phyloP scores from a whole-genome alignment of 2,888 invertebrate species.

The Taphrorychus bicolor region DNA sequence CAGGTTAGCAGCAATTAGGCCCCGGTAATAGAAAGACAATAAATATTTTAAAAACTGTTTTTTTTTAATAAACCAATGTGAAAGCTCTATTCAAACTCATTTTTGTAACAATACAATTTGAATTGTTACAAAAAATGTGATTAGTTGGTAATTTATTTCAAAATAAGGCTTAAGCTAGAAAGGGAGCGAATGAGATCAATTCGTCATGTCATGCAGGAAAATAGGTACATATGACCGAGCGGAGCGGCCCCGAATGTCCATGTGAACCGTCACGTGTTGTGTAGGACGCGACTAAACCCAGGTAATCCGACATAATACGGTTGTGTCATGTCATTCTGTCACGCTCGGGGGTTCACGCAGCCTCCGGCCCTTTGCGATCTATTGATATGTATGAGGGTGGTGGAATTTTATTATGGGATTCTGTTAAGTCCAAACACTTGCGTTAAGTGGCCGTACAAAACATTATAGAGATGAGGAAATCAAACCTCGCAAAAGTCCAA shows the following conservation, averaged over 20 bases:
- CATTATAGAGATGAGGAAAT: slow-evolving; percentile 12
- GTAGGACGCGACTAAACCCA: slow-evolving; percentile 55
- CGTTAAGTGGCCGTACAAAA: slow-evolving; percentile 31
- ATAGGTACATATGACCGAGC: slow-evolving; percentile 22
- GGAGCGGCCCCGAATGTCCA: slow-evolving; percentile 11
- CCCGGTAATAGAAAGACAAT: too few relatives aligned
- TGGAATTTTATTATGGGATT: slow-evolving; percentile 39
- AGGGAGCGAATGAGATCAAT: slow-evolving; percentile 24
- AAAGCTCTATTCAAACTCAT: too few relatives aligned
- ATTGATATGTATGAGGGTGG: slow-evolving; percentile 37
- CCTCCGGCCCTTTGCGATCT: slow-evolving; percentile 23
- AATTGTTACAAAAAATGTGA: too few relatives aligned
- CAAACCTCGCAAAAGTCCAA: slow-evolving; percentile 1
- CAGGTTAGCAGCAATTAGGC: too few relatives aligned
- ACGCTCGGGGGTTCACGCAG: slow-evolving; percentile 45
- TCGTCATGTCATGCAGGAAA: slow-evolving; percentile 27
- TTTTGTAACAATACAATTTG: too few relatives aligned
- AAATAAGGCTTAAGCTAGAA: not conserved
- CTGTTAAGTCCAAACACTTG: slow-evolving; percentile 34
- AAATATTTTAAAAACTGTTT: too few relatives aligned
- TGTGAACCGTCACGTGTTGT: slow-evolving; percentile 40
- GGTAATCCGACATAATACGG: slow-evolving; percentile 59
- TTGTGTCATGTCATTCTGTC: slow-evolving; percentile 62
- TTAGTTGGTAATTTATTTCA: too few relatives aligned
- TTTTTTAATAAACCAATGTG: too few relatives aligned